These are phyloP conservation scores for Drosophila equinoxialis DNA, from an alignment of 1,140 invertebrate species.

Conservation along the genomic window DNA sequence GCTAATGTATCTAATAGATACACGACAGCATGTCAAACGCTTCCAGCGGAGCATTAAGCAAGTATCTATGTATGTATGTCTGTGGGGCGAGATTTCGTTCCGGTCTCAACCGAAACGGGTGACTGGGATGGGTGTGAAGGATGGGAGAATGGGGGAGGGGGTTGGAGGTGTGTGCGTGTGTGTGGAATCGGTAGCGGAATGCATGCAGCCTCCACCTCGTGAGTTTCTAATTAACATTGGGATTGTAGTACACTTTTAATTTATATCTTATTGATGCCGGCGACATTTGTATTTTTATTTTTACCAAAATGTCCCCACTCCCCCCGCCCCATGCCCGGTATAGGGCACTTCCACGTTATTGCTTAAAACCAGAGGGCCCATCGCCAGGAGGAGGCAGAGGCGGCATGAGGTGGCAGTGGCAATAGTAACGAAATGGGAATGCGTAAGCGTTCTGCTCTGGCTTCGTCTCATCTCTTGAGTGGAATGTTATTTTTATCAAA, in stretches of 20 bases:
- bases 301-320: constrained; percentile 43
- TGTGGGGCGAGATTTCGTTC: constrained; percentile 14
- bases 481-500: constrained; percentile 78
- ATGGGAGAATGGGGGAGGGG: not conserved
- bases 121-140: not conserved
- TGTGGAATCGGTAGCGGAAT: constrained; percentile 1
- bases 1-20: constrained; percentile 81
- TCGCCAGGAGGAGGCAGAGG: not conserved
- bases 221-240: constrained; percentile 77
- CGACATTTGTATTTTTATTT: constrained; percentile 82
- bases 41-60: constrained; percentile 48
- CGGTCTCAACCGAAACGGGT: constrained; percentile 4
- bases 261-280: constrained; percentile 80
- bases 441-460: constrained; percentile 14
- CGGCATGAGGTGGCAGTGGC: constrained; percentile 9
- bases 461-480: constrained; percentile 28
- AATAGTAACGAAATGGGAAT: not conserved
- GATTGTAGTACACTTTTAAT: constrained; percentile 80
- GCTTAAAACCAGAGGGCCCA: not conserved
- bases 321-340: not conserved
- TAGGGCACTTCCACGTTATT: not conserved
- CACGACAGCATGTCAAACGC: constrained; percentile 72
- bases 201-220: constrained; percentile 43
- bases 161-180: not conserved
- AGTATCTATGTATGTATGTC: constrained; percentile 8